These are phyloP conservation scores for Sardina pilchardus DNA, from an alignment of 2,113 vertebrate genomes.

Conservation along the genomic window DNA sequence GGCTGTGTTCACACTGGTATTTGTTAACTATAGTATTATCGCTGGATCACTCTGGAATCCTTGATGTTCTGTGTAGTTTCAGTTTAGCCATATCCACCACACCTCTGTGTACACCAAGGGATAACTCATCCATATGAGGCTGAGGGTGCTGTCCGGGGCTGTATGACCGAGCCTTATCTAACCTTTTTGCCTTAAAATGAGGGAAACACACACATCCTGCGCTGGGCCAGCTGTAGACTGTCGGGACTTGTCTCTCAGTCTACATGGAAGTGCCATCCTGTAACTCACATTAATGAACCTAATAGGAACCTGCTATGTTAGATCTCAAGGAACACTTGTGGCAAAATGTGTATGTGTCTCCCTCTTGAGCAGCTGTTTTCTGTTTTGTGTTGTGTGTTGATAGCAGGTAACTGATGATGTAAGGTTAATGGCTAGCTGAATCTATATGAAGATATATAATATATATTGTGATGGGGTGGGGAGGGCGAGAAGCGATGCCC, in stretches of 20 bases:
- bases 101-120: not conserved
- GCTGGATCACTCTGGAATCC: not conserved
- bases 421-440: not conserved
- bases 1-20: not conserved
- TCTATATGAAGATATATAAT: not conserved
- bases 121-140: not conserved
- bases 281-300: not conserved
- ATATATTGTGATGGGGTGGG: not conserved
- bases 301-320: not conserved
- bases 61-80: not conserved
- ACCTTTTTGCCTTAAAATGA: constrained; percentile 55
- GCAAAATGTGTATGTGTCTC: not conserved
- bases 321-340: not conserved
- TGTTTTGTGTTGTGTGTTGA: not conserved
- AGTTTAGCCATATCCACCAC: not conserved
- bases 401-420: not conserved
- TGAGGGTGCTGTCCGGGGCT: constrained; percentile 3
- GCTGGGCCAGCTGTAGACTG: not conserved
- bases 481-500: not conserved
- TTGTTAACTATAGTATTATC: not conserved
- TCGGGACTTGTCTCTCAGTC: not conserved
- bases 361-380: not conserved
- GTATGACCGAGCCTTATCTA: constrained; percentile 44
- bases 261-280: not conserved
- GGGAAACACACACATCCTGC: constrained; percentile 22